Base-by-base conservation (phyloP, 2,113 vertebrate species). In the Ophthalmolycus amberensis region DNA sequence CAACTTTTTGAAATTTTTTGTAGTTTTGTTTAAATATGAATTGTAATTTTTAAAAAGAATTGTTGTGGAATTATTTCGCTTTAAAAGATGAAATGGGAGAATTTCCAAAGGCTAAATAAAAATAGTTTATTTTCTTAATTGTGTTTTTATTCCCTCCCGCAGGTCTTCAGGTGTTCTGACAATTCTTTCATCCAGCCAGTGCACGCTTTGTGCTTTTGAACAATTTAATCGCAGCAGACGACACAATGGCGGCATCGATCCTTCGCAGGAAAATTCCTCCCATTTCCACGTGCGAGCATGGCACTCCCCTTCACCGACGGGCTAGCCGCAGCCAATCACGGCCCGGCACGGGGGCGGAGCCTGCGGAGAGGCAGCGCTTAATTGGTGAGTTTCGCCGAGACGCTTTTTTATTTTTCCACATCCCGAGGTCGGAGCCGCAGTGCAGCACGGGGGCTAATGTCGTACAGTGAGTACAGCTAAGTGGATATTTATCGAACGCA, bases 381-480 rank as follows among this genome's bases (percentile, higher is more conserved):
- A 96, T 95, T 95, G 95, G 95, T 96, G 95, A 95, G 95, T 94
- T 94, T 88, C 79, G 84, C 89, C 90, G 86, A 94, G 93, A 95
- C 81, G 84, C 88, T 94, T 95, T 95, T 96, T 95, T 95, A 95
- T 95, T 95, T 96, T 95, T 93, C 92, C 95, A 92, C 94, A 94
- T 94, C 94, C 91, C 88, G 89, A 92, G 92, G 95, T 95, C 80
- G 94, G 93, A 95, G 92, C 94, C 94, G 94, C 95, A 95, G 94
- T 95, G 95, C 95, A 95, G 95, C 94, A 94, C 92, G 93, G 93
- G 56, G 92, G 93, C 95, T 94, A 95, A 95, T 95, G 95, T 95
- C 94, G 95, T 95, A 95, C 94, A 94, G 95, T 96, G 95, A 96
- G 95, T 96, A 95, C 94, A 95, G 91, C 93, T 94, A 94, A 95